Percentiles rank a stretch among this genome's conserved stretches.
Conservation (phyloP, 2,113 vertebrate genomes). For the Struthio camelus region DNA sequence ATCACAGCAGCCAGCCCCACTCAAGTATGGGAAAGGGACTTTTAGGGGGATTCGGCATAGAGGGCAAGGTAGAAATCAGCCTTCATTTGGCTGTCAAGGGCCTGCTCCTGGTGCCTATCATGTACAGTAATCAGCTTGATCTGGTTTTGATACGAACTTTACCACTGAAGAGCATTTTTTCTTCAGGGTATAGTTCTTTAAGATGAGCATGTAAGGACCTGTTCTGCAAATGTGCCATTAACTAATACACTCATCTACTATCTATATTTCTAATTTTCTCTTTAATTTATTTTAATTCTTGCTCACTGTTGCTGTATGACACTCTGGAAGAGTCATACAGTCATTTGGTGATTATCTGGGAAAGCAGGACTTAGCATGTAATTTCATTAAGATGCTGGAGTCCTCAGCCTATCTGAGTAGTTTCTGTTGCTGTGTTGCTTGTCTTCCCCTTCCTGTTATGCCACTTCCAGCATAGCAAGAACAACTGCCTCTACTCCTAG, state of each 20-base stretch:
- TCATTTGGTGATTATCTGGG: neutral
- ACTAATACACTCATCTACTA: neutral
- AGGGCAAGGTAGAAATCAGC: neutral
- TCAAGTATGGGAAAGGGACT: neutral
- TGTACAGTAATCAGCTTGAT: neutral
- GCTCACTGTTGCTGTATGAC: neutral
- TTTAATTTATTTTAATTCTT: neutral
- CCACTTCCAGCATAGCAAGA: neutral
- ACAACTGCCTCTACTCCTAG: rapidly evolving
- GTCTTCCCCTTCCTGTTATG: neutral
- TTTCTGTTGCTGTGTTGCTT: neutral
- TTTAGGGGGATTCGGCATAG: neutral
- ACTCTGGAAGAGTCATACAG: neutral
- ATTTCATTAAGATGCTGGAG: neutral
- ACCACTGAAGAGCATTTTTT: neutral
- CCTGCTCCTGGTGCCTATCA: neutral
- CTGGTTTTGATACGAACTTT: neutral
- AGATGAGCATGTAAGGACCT: neutral
- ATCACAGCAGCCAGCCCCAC: neutral
- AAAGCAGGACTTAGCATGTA: neutral
- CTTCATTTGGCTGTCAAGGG: neutral
- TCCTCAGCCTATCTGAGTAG: neutral
- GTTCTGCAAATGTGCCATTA: neutral
- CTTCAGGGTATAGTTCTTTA: neutral
- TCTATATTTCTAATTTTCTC: neutral